phyloP scores from a whole-genome alignment of 2,113 vertebrate genomes.

The Myanophis thanlyinensis region DNA sequence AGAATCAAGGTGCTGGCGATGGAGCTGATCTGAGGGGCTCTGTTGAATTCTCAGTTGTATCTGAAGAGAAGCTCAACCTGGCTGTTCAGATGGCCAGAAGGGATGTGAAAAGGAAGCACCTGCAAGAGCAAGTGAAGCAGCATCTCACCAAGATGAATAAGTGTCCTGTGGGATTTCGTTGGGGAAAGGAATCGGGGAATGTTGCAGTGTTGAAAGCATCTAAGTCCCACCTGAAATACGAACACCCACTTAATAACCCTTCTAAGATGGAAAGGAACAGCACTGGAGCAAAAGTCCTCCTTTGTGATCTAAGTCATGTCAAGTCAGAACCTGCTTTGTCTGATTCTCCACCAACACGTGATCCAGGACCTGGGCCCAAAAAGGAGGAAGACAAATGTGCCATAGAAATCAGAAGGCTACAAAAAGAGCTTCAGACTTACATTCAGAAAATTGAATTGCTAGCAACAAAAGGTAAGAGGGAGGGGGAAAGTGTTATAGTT shows the following conservation, averaged over 20 bases:
- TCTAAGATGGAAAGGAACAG: slow-evolving; percentile 50
- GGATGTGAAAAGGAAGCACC: slow-evolving; percentile 77
- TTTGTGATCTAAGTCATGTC: slow-evolving; percentile 56
- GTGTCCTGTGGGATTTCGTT: slow-evolving; percentile 46
- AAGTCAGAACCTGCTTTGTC: slow-evolving; percentile 4
- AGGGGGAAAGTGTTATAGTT: background rate
- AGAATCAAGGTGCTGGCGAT: slow-evolving; percentile 27
- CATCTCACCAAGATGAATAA: slow-evolving; percentile 29
- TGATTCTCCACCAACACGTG: slow-evolving; percentile 67
- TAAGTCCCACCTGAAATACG: background rate
- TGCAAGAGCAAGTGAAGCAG: slow-evolving; percentile 62
- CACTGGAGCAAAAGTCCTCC: slow-evolving; percentile 58
- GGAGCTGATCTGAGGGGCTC: slow-evolving; percentile 63
- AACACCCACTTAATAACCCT: slow-evolving; percentile 30
- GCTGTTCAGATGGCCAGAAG: slow-evolving; percentile 85
- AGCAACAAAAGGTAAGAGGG: slow-evolving; percentile 77
- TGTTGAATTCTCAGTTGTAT: slow-evolving; percentile 80
- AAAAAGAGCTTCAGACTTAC: slow-evolving; percentile 80
- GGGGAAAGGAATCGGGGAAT: slow-evolving; percentile 4
- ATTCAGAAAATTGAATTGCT: slow-evolving; percentile 85
- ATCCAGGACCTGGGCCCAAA: slow-evolving; percentile 47
- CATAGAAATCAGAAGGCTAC: slow-evolving; percentile 74
- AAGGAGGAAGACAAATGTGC: slow-evolving; percentile 53
- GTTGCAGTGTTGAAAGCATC: slow-evolving; percentile 3
- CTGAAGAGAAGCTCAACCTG: slow-evolving; percentile 84